Evolutionary conservation across 2,888 invertebrate genomes (phyloP).

Genomic region (Diabrotica balteata): DNA sequence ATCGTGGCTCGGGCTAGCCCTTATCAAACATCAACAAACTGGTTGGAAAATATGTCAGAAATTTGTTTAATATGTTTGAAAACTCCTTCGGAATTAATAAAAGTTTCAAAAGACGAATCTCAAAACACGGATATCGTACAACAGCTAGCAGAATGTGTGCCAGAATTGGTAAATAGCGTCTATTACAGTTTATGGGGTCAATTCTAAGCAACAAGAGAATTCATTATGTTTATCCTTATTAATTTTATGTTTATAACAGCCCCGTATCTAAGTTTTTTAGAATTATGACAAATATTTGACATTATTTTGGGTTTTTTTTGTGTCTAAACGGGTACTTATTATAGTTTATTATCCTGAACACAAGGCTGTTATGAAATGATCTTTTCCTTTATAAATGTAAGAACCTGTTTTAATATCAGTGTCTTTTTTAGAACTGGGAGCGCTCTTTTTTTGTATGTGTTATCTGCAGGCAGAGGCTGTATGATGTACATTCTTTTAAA

Average conservation of each 20-base stretch:
- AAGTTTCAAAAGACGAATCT: constrained; percentile 36
- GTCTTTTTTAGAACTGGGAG: constrained; percentile 44
- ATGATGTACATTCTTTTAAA: constrained; percentile 47
- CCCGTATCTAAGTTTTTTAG: too few species aligned
- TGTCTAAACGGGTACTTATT: too few species aligned
- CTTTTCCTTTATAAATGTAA: constrained; percentile 17
- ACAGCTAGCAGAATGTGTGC: constrained; percentile 47
- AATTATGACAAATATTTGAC: too few species aligned
- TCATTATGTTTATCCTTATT: too few species aligned
- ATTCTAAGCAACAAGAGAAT: too few species aligned
- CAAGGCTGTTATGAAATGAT: too few species aligned
- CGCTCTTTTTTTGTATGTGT: constrained; percentile 43
- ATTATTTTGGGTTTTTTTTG: too few species aligned
- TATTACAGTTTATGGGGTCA: too few species aligned
- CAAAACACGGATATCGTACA: constrained; percentile 32
- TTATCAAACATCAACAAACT: too few species aligned
- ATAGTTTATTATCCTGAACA: too few species aligned
- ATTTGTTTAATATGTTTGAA: constrained; percentile 42
- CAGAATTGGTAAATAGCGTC: constrained; percentile 46
- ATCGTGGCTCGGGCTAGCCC: too few species aligned
- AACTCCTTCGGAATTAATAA: constrained; percentile 33
- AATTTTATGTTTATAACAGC: too few species aligned
- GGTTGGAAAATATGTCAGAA: constrained; percentile 31
- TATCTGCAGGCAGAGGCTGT: constrained; percentile 45
- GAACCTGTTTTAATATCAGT: background rate